Evolutionary conservation across 2,113 vertebrate genomes (phyloP), one percentile per base, ranked within the genome.

Genomic region (Pao palembangensis): DNA sequence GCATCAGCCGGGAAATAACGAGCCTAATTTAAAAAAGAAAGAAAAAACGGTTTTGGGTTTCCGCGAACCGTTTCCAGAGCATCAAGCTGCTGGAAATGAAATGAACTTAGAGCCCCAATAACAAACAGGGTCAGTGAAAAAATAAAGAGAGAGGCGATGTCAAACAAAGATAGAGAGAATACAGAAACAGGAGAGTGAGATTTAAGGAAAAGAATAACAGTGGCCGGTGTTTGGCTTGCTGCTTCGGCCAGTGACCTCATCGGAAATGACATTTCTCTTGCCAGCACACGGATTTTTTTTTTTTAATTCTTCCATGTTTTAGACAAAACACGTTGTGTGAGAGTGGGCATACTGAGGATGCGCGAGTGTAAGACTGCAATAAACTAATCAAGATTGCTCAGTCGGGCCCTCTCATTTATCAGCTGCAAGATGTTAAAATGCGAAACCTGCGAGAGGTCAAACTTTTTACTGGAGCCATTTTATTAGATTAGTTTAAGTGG

Each of bases 401-500:
- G 48, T 49, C 67, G 17, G 13, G 25, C 34, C 51, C 17, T 21
- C 28, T 46, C 42, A 41, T 73, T 58, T 58, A 56, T 79, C 48
- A 73, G 63, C 68, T 69, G 72, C 60, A 67, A 58, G 18, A 64
- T 16, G 56, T 61, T 34, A 17, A 55, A 21, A 60, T 43, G 48
- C 55, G 74, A 58, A 56, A 51, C 19, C 49, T 31, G 51, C 18
- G 41, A 68, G 8, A 55, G 67, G 74, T 76, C 58, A 71, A 56
- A 64, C 62, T 67, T 43, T 76, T 85, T 78, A 76, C 73, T 63
- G 25, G 62, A 73, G 64, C 65, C 49, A 78, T 83, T 84, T 79
- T 71, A 74, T 82, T 73, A 82, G 75, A 84, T 80, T 70, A 71
- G 52, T 74, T 73, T 81, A 81, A 85, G 73, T 74, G 73, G 79